Evolutionary conservation across 2,113 vertebrate genomes (phyloP).

Genomic region (Solea senegalensis): DNA sequence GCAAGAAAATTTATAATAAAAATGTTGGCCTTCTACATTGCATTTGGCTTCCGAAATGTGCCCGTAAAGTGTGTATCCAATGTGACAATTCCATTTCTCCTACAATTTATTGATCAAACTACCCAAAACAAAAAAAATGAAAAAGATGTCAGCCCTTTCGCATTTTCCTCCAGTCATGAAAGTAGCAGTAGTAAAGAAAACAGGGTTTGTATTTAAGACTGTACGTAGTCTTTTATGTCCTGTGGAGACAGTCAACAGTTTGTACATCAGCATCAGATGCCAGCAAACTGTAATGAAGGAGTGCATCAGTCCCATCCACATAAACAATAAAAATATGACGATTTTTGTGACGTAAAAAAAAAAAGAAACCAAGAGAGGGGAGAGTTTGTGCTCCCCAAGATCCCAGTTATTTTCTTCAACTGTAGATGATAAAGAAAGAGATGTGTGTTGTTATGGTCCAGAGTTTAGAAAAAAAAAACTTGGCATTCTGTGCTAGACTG

Average conservation of each 20-base stretch:
- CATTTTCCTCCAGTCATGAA: slow-evolving; percentile 62
- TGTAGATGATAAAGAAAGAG: slow-evolving; percentile 31
- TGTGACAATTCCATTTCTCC: slow-evolving; percentile 54
- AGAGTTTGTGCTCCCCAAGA: slow-evolving; percentile 53
- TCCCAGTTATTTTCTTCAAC: slow-evolving; percentile 58
- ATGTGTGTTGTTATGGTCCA: slow-evolving; percentile 52
- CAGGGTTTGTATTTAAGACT: slow-evolving; percentile 66
- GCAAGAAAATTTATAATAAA: slow-evolving; percentile 69
- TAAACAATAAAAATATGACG: slow-evolving; percentile 49
- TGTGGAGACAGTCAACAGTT: slow-evolving; percentile 57
- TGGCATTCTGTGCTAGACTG: slow-evolving; percentile 66
- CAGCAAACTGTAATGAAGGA: slow-evolving; percentile 55
- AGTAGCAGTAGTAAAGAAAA: slow-evolving; percentile 62
- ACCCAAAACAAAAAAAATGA: slow-evolving; percentile 48
- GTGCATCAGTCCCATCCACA: slow-evolving; percentile 62
- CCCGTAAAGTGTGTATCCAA: slow-evolving; percentile 56
- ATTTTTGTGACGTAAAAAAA: slow-evolving; percentile 32
- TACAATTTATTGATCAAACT: slow-evolving; percentile 67
- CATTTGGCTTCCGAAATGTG: slow-evolving; percentile 75
- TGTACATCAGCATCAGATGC: slow-evolving; percentile 57
- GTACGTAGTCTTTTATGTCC: slow-evolving; percentile 60
- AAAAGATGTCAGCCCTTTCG: slow-evolving; percentile 71
- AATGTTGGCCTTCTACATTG: slow-evolving; percentile 75
- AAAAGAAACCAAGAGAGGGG: slow-evolving; percentile 31
- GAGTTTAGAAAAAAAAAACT: slow-evolving; percentile 55